phyloP scores from a whole-genome alignment of 1,140 invertebrate species.

The Armadillidium nasatum region DNA sequence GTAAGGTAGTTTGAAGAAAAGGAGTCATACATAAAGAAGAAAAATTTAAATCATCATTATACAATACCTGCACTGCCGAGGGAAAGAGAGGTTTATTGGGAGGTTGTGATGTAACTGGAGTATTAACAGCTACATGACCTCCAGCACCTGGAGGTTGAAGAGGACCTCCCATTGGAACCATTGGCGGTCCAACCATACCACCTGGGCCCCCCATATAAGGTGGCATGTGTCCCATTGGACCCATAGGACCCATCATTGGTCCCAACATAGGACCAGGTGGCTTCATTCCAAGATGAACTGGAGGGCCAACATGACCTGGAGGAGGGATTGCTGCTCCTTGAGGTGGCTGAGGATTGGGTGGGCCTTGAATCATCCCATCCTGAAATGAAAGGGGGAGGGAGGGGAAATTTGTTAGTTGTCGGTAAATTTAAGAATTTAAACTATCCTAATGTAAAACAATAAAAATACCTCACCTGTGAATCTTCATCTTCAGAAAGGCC shows the following conservation, averaged over 20 bases:
- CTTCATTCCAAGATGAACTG: constrained; percentile 56
- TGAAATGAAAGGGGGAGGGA: too few species aligned
- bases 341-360: constrained; percentile 31
- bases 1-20: too few species aligned
- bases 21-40: too few species aligned
- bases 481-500: constrained; percentile 45
- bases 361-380: constrained; percentile 46
- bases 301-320: constrained; percentile 49
- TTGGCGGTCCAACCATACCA: constrained; percentile 35
- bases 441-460: not conserved
- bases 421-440: not conserved
- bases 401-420: constrained; percentile 58
- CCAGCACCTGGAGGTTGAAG: constrained; percentile 33
- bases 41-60: too few species aligned
- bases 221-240: constrained; percentile 40
- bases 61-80: constrained; percentile 55
- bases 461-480: constrained; percentile 35
- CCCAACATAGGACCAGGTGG: constrained; percentile 42
- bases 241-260: constrained; percentile 44
- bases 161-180: constrained; percentile 36
- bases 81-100: constrained; percentile 46
- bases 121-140: constrained; percentile 31
- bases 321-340: constrained; percentile 32
- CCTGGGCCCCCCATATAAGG: constrained; percentile 43
- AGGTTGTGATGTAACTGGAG: constrained; percentile 37